A percentile compares a stretch with the other conserved stretches of the same genome.
phyloP scores from a whole-genome alignment of 2,888 invertebrate genomes.

The Polydrusus cervinus region DNA sequence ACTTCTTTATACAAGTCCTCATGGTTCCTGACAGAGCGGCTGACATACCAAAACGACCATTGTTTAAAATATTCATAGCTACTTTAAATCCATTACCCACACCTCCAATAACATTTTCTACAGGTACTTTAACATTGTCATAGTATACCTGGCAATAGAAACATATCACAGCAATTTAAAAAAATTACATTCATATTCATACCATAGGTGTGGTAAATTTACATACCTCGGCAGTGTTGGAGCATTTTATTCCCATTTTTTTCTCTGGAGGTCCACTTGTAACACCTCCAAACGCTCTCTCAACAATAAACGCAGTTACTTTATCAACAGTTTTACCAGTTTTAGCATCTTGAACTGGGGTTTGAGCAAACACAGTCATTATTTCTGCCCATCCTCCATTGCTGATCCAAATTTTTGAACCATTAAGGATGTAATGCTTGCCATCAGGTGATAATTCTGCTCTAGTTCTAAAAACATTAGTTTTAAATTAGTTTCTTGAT shows the following conservation, averaged over 20 bases:
- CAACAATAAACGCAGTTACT: slow-evolving; percentile 97
- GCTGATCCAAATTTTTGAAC: slow-evolving; percentile 99
- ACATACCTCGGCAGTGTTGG: slow-evolving; percentile 83
- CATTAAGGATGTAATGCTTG: slow-evolving; percentile 93
- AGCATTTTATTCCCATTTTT: slow-evolving; percentile 99
- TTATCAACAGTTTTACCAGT: slow-evolving; percentile 79
- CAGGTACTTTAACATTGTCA: slow-evolving; percentile 67
- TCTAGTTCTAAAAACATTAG: slow-evolving; percentile 74
- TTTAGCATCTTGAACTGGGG: slow-evolving; percentile 81
- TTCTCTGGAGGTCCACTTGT: slow-evolving; percentile 95
- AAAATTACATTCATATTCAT: no score
- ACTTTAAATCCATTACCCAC: slow-evolving; percentile 96
- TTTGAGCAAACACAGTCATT: slow-evolving; percentile 98
- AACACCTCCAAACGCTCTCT: slow-evolving; percentile 94
- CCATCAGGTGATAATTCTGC: slow-evolving; percentile 92
- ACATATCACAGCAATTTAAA: no score
- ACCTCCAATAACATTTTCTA: slow-evolving; percentile 85
- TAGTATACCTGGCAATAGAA: slow-evolving; percentile 61
- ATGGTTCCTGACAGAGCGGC: slow-evolving; percentile 95
- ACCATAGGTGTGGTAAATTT: background rate
- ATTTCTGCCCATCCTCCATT: slow-evolving; percentile 96
- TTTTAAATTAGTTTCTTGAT: no score
- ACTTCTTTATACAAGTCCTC: slow-evolving; percentile 88
- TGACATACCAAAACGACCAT: slow-evolving; percentile 98
- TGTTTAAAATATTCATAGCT: slow-evolving; percentile 98